Conservation (phyloP, 2,888 invertebrate genomes). For the Phrixothrix hirtus region DNA sequence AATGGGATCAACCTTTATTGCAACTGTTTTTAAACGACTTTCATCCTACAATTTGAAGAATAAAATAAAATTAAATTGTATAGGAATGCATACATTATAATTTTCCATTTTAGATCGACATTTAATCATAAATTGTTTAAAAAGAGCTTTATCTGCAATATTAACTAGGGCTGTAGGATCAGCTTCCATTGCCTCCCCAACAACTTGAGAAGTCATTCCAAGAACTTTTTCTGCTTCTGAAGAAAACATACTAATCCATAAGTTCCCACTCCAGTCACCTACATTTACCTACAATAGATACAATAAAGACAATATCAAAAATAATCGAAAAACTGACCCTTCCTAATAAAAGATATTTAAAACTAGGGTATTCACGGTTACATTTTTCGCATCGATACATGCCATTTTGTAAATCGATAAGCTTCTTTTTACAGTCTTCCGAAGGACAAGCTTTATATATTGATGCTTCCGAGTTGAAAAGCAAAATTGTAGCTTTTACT, state of each 20-base stretch:
- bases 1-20: constrained; percentile 69
- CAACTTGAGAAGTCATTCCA: constrained; percentile 70
- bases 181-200: constrained; percentile 75
- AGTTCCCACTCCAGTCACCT: constrained; percentile 83
- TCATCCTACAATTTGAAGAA: constrained; percentile 67
- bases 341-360: constrained; percentile 82
- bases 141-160: constrained; percentile 74
- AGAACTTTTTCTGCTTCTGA: constrained; percentile 79
- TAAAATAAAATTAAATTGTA: constrained; percentile 1
- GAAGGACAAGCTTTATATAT: constrained; percentile 91
- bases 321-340: constrained; percentile 64
- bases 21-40: constrained; percentile 74
- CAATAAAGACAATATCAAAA: not conserved
- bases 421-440: constrained; percentile 92
- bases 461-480: constrained; percentile 80
- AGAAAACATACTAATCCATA: constrained; percentile 91
- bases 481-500: constrained; percentile 75
- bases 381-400: constrained; percentile 96
- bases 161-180: constrained; percentile 69
- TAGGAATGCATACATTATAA: constrained; percentile 69
- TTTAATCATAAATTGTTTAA: constrained; percentile 80
- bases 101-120: constrained; percentile 87
- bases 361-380: constrained; percentile 78
- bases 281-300: constrained; percentile 70
- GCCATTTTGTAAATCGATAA: constrained; percentile 85